These are phyloP conservation scores for Eptatretus atami DNA, from an alignment of 2,797 vertebrate genomes.

Conservation along the genomic window DNA sequence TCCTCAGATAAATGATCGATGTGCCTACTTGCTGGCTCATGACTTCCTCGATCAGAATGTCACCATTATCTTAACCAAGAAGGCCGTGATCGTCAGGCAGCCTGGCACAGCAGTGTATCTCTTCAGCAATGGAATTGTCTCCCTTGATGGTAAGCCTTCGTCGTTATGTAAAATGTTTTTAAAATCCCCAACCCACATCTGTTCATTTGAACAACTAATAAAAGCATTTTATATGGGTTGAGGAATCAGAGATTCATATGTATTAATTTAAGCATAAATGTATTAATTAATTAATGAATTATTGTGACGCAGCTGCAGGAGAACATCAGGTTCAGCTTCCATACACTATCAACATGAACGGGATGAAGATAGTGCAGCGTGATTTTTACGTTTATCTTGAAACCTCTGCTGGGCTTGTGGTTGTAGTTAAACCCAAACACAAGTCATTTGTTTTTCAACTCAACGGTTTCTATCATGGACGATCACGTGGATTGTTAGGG, in stretches of 20 bases:
- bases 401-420: background rate
- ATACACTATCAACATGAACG: background rate
- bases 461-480: background rate
- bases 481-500: background rate
- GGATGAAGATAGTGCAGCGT: background rate
- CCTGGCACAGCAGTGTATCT: background rate
- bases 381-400: background rate
- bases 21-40: background rate
- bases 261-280: too few species aligned
- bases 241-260: too few species aligned
- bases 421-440: background rate
- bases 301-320: too few species aligned
- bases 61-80: background rate
- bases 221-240: too few species aligned
- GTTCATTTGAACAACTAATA: too few species aligned
- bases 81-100: background rate
- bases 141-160: background rate
- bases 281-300: too few species aligned
- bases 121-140: background rate
- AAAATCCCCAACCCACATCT: too few species aligned
- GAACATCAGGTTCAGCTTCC: background rate
- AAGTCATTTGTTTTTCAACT: background rate
- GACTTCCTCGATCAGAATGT: conserved; percentile 3
- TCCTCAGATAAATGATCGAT: background rate
- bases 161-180: too few species aligned